A percentile compares a stretch with the other conserved stretches of the same genome.
These are phyloP conservation scores for Eupithecia tripunctaria DNA, from an alignment of 2,888 invertebrate species.

Conservation along the genomic window DNA sequence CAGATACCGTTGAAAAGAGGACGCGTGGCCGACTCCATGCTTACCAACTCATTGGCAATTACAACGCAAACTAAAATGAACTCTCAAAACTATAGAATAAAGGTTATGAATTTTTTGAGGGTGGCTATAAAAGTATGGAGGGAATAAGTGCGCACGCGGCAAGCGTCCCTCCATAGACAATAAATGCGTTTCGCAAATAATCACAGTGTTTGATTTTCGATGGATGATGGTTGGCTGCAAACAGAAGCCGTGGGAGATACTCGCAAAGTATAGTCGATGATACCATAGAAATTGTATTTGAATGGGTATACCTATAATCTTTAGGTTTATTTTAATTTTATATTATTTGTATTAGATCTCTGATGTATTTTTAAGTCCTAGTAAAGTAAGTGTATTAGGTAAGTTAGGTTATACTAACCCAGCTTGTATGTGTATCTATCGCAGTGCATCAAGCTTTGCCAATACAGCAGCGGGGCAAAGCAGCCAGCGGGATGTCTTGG, in stretches of 20 bases:
- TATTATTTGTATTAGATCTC: not conserved
- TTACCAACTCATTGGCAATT: conserved; percentile 37
- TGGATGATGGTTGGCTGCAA: conserved; percentile 79
- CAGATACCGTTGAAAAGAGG: conserved; percentile 80
- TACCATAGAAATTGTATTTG: conserved; percentile 22
- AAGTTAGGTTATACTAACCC: no score
- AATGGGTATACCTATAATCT: not conserved
- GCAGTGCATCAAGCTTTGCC: no score
- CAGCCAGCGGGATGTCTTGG: no score
- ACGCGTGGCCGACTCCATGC: conserved; percentile 71
- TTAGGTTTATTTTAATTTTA: not conserved
- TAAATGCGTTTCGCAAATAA: conserved; percentile 83
- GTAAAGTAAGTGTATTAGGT: no score
- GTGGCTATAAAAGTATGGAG: conserved; percentile 26
- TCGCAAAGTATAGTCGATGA: conserved; percentile 23
- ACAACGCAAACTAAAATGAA: conserved; percentile 30
- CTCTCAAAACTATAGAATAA: conserved; percentile 29
- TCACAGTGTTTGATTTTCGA: conserved; percentile 82
- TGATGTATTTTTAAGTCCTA: not conserved
- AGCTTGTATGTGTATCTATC: no score
- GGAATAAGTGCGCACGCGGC: conserved; percentile 64
- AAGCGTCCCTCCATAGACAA: conserved; percentile 75
- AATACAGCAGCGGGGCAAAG: no score
- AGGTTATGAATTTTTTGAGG: conserved; percentile 12
- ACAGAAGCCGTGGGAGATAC: conserved; percentile 70